A percentile compares a stretch with the other conserved stretches of the same genome.
These are phyloP conservation scores for Anthopleura sola DNA, from an alignment of 64 coral and sea anemone genomes.

Conservation along the genomic window DNA sequence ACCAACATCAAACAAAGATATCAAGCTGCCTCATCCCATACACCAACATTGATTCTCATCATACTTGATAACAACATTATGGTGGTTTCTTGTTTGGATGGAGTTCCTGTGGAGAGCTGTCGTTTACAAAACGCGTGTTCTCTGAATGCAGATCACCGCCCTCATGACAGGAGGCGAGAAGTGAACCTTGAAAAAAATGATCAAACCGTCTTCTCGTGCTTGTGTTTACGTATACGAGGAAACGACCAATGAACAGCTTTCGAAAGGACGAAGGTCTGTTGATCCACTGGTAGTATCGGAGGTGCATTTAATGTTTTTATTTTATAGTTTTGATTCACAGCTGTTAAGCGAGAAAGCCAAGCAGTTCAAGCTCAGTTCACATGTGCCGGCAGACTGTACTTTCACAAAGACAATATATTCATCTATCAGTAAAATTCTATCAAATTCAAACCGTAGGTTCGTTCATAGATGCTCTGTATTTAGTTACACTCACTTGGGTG, in stretches of 20 bases:
- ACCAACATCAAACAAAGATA: constrained; percentile 1
- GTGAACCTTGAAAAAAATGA: neutral
- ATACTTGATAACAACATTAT: neutral
- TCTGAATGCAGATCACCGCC: neutral
- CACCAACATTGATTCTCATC: neutral
- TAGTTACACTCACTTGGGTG: no score
- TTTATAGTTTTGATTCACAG: neutral
- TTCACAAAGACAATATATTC: neutral
- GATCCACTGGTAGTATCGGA: no score
- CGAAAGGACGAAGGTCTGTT: no score
- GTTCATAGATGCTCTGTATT: neutral
- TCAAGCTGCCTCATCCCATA: neutral
- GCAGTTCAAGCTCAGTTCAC: neutral
- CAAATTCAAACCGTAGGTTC: neutral
- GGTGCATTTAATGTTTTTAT: neutral
- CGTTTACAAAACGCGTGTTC: neutral
- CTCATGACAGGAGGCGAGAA: neutral
- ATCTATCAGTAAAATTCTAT: neutral
- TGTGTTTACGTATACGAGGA: neutral
- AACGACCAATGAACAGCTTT: neutral
- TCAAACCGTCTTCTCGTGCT: neutral
- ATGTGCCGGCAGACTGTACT: neutral
- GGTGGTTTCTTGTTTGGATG: neutral
- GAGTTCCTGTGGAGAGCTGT: neutral
- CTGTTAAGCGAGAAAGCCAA: neutral